Evolutionary conservation across 2,888 invertebrate species (phyloP), one percentile per base, ranked within the genome.

Genomic region (Therioaphis trifolii): DNA sequence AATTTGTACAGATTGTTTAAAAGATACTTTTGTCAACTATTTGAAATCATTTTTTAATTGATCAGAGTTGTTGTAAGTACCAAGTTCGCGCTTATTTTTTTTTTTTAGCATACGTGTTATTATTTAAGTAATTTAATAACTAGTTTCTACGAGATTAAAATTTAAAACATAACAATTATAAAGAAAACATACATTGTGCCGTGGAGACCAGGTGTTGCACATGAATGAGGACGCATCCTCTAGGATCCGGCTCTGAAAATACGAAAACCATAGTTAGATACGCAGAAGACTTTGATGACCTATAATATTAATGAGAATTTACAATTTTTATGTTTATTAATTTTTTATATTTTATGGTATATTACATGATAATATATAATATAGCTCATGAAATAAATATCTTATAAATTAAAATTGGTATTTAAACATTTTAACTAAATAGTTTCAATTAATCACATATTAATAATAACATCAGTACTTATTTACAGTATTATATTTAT

Each of bases 161-260:
- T n/a, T n/a, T 43, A 52, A 21, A 49, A 52, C 4, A 35, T 24
- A 68, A 40, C 21, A 52, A 43, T 55, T 55, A 43, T 35, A 80
- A 46, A 46, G 11, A 46, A 61, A 84, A 94, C 95, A 94, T 92
- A 95, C 95, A 89, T 95, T 95, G 90, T 95, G 95, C 89, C 95
- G 92, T 86, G 95, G 94, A 88, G 95, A 95, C 95, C 95, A 95
- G 86, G 95, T 95, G 91, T 95, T 95, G 92, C 95, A 95, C 94
- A 95, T 94, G 89, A 95, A 92, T 78, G 84, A 78, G 88, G 95
- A 95, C 86, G 95, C 95, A 90, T 95, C 95, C 90, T 95, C 95
- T 90, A 95, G 91, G 90, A 95, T 94, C 89, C 95, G 94, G 90
- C 94, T 94, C 95, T 95, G 94, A 87, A 93, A 94, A 82, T 74